phyloP scores from a whole-genome alignment of 2,113 vertebrate genomes.

The Rattus norvegicus region GRCr8 NC_086028.1:8830501-8831000 shows the following conservation, averaged over 20 bases:
- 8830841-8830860: fast-evolving
- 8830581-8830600: no score
- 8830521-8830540: neutral
- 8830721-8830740: slow-evolving; percentile 63
- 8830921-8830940: neutral
- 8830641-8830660: slow-evolving; percentile 55
- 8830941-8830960: neutral
- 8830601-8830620: neutral
- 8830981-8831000: neutral
- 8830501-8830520: neutral
- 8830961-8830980: neutral
- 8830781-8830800: neutral
- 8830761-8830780: neutral
- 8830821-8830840: neutral
- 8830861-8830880: neutral
- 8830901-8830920: neutral
- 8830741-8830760: neutral
- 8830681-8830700: slow-evolving; percentile 55
- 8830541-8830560: neutral
- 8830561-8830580: neutral
- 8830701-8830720: slow-evolving; percentile 19
- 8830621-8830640: neutral
- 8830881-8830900: neutral
- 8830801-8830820: neutral
- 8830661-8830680: slow-evolving; percentile 43